Evolutionary conservation across 2,113 vertebrate genomes (phyloP).

Genomic region (Callospermophilus lateralis): DNA sequence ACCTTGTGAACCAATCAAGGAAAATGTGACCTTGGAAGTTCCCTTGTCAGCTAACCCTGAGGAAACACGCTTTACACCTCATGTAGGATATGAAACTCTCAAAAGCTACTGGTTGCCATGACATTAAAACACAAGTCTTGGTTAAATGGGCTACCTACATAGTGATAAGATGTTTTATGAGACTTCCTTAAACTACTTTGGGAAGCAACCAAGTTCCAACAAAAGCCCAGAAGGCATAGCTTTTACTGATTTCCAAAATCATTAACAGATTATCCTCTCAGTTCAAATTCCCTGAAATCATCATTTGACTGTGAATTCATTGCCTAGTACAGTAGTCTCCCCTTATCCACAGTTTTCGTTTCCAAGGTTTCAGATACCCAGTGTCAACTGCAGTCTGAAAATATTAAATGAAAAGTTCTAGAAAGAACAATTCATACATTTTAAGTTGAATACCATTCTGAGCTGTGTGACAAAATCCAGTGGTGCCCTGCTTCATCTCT

Average conservation of each 20-base stretch:
- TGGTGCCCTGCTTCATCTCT: not conserved
- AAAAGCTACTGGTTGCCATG: not conserved
- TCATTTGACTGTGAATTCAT: not conserved
- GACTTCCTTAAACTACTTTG: conserved; percentile 4
- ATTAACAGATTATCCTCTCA: not conserved
- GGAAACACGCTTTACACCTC: not conserved
- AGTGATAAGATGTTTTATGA: not conserved
- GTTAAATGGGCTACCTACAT: not conserved
- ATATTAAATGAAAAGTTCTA: not conserved
- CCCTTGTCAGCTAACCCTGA: not conserved
- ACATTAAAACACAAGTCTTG: not conserved
- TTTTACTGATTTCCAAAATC: not conserved
- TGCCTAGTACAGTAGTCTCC: not conserved
- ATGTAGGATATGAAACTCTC: not conserved
- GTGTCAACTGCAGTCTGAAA: not conserved
- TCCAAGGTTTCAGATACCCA: not conserved
- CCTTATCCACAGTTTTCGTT: not conserved
- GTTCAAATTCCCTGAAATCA: conserved; percentile 3
- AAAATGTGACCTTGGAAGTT: not conserved
- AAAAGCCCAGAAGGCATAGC: not conserved
- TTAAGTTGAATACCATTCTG: not conserved
- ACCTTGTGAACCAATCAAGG: not conserved
- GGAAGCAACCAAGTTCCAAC: not conserved
- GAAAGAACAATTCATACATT: not conserved
- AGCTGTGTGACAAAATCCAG: not conserved